Evolutionary conservation across 2,113 vertebrate species (phyloP).

Genomic region (Galeopterus variegatus): DNA sequence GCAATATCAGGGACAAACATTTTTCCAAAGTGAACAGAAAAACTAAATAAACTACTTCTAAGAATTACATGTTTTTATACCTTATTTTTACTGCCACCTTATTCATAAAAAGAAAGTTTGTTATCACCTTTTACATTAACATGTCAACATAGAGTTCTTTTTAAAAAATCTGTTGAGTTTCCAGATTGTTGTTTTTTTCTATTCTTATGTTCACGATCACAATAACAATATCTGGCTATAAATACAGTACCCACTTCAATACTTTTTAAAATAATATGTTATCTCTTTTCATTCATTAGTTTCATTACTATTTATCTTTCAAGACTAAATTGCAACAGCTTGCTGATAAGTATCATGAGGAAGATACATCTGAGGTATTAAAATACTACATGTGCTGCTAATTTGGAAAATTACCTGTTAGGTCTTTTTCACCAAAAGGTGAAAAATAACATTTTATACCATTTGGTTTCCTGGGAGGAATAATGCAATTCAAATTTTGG

Average conservation of each 20-base stretch:
- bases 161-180: not conserved
- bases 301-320: constrained; percentile 71
- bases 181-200: not conserved
- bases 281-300: not conserved
- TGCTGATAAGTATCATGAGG: not conserved
- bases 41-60: not conserved
- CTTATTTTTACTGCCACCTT: not conserved
- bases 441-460: constrained; percentile 54
- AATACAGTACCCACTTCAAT: not conserved
- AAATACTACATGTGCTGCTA: constrained; percentile 72
- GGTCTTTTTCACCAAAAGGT: constrained; percentile 55
- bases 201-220: not conserved
- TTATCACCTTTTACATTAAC: not conserved
- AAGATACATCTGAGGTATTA: constrained; percentile 58
- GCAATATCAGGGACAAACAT: not conserved
- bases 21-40: not conserved
- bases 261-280: not conserved
- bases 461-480: constrained; percentile 30
- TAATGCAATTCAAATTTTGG: not conserved
- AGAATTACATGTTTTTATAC: not conserved
- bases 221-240: not conserved
- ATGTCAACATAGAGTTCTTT: not conserved
- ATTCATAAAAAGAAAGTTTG: not conserved
- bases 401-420: constrained; percentile 74
- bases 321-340: constrained; percentile 49